These are phyloP conservation scores for Gari tellinella DNA, from an alignment of 2,888 invertebrate species.

Conservation along the genomic window DNA sequence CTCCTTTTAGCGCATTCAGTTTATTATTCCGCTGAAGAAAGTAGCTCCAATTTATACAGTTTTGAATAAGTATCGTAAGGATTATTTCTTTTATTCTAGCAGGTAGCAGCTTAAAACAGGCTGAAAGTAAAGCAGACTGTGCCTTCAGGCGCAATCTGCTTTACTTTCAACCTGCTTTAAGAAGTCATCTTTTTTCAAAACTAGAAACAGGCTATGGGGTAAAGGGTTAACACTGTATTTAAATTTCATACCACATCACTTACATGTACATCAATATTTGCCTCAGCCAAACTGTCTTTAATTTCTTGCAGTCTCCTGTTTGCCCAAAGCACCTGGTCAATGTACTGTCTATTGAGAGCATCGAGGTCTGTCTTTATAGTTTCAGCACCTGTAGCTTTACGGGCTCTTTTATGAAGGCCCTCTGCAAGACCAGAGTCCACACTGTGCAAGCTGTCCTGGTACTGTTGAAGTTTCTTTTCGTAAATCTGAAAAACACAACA, in stretches of 20 bases:
- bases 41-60: too few relatives aligned
- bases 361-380: conserved; percentile 91
- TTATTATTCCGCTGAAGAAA: too few relatives aligned
- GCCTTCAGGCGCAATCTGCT: too few relatives aligned
- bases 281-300: conserved; percentile 83
- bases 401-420: conserved; percentile 70
- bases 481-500: conserved; percentile 67
- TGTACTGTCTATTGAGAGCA: conserved; percentile 91
- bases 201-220: too few relatives aligned
- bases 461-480: conserved; percentile 89
- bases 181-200: too few relatives aligned
- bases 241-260: conserved; percentile 81
- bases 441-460: conserved; percentile 90
- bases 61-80: too few relatives aligned
- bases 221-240: too few relatives aligned
- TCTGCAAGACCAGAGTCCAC: conserved; percentile 67
- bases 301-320: conserved; percentile 86
- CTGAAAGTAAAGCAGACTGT: too few relatives aligned
- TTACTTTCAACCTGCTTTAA: too few relatives aligned
- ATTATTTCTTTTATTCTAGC: too few relatives aligned
- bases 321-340: conserved; percentile 85
- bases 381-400: conserved; percentile 88
- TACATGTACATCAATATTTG: conserved; percentile 88
- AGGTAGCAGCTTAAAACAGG: too few relatives aligned
- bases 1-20: too few relatives aligned